Evolutionary conservation across 2,113 vertebrate species (phyloP), one percentile per base, ranked within the genome.

Genomic region (Grammomys surdaster): DNA sequence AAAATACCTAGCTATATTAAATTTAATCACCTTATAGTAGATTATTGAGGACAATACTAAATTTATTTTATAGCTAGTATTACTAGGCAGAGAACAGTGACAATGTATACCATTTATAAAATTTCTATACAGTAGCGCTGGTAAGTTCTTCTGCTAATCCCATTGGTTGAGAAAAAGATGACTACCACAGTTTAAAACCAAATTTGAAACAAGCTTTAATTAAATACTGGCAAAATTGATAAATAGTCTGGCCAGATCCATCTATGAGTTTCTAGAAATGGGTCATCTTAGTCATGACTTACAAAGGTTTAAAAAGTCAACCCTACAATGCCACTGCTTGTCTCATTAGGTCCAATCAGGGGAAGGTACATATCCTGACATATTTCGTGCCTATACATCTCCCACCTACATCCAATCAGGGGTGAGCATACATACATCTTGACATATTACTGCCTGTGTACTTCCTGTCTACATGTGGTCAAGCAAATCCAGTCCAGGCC

Each of bases 1-100:
- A 6, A 93, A 84, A 87, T 84, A 91, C 69, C 86, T 87, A 72
- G 78, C 46, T 80, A 9, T 80, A 90, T 65, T 96, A 78, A 90
- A 65, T 70, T n/a, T 72, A 93, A 58, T 1, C 7, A 89, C 43
- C 73, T 72, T 70, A 51, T 78, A 77, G 28, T 10, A 54, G 40
- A 26, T 33, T n/a, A 31, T 77, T 56, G 19, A 22, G 3, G 9
- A 72, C 73, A 78, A 48, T 31, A 82, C 54, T 90, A 63, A 80
- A 80, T 51, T 40, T 77, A 56, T 75, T 92, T 97, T 78, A 78
- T n/a, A 88, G 63, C 5, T 43, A 89, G 67, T 58, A 70, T 26
- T 93, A 5, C 22, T 88, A 69, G 72, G 24, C 5, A 93, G 16
- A 88, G n/a, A 81, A 24, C 24, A 85, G 5, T 91, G 12, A 89